Conservation (phyloP, 2,113 vertebrate species). For the Tragelaphus buxtoni region DNA sequence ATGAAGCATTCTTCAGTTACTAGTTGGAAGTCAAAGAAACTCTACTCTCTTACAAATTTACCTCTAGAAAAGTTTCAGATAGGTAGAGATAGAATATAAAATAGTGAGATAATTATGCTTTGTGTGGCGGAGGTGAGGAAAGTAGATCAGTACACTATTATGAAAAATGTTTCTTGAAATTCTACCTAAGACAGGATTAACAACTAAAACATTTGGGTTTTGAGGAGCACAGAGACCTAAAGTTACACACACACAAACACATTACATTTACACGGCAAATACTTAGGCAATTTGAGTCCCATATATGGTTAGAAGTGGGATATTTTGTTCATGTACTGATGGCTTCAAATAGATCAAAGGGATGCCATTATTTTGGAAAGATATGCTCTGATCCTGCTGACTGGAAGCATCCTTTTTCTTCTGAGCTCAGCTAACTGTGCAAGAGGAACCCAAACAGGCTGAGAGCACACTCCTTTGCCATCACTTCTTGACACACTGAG, state of each 20-base stretch:
- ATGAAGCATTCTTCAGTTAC: conserved; percentile 75
- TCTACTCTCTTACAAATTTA: conserved; percentile 61
- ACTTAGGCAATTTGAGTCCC: neutral
- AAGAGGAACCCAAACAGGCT: neutral
- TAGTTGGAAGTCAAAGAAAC: conserved; percentile 62
- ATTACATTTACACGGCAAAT: neutral
- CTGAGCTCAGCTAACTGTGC: neutral
- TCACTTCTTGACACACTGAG: neutral
- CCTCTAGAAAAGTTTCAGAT: conserved; percentile 67
- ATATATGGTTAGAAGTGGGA: neutral
- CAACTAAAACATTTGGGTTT: neutral
- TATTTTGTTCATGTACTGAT: neutral
- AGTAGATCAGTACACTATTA: neutral
- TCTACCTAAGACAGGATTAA: neutral
- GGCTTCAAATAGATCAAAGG: neutral
- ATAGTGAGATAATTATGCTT: neutral
- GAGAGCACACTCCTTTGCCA: neutral
- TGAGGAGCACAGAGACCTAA: neutral
- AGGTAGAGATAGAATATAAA: neutral
- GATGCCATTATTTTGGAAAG: neutral
- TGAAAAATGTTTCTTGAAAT: neutral
- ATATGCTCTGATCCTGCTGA: neutral
- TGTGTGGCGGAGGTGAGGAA: neutral
- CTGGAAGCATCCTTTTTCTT: neutral
- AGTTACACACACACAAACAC: neutral